Percentiles rank a stretch among this genome's conserved stretches.
phyloP scores from a whole-genome alignment of 2,113 vertebrate species.

The Oreochromis tanganicae region DNA sequence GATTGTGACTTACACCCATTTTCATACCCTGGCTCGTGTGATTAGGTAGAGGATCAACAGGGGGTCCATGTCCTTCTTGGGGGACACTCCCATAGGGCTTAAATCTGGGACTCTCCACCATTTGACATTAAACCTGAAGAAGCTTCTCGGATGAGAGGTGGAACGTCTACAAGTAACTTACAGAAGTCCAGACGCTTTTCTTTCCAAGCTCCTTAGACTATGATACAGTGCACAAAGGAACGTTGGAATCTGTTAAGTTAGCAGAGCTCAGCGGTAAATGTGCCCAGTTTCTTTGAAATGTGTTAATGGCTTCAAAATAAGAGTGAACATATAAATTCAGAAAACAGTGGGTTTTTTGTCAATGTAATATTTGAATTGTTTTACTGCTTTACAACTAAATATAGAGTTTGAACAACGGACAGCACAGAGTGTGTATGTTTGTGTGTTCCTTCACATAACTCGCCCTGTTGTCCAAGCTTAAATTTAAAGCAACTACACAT shows the following conservation, averaged over 20 bases:
- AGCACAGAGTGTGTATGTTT: background rate
- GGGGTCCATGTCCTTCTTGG: background rate
- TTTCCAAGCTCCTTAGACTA: background rate
- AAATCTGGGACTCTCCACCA: background rate
- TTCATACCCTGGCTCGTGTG: background rate
- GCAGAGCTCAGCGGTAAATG: background rate
- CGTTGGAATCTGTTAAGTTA: background rate
- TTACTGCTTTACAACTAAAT: background rate
- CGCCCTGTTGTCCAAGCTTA: background rate
- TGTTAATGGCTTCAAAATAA: background rate
- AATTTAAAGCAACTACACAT: background rate
- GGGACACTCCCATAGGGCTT: background rate
- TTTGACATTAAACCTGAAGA: background rate
- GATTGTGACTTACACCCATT: background rate
- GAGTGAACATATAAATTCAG: background rate
- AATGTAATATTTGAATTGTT: background rate
- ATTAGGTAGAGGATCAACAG: background rate
- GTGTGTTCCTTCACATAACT: background rate
- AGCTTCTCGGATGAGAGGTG: rapidly evolving
- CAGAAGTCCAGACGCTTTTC: background rate
- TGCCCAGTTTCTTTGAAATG: background rate
- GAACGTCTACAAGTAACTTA: background rate
- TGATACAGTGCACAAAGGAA: background rate
- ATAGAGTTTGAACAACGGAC: background rate
- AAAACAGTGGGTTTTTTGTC: rapidly evolving